Base-by-base conservation (phyloP, 2,797 vertebrate genomes). In the Pagetopsis macropterus region DNA sequence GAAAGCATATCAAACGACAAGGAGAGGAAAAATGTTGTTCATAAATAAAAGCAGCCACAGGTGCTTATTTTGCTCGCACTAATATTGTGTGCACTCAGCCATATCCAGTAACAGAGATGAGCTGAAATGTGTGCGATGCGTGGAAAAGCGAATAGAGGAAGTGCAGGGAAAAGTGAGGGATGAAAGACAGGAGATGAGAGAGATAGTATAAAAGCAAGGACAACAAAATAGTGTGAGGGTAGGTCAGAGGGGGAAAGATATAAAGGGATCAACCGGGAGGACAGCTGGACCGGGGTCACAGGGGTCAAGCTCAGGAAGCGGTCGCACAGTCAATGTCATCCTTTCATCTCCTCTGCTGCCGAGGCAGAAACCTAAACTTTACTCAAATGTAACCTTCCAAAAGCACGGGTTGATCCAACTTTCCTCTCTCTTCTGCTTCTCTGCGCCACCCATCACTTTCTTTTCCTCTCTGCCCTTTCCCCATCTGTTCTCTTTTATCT, bases 401-500 rank as follows among this genome's bases (percentile, higher is more conserved):
- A 91, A 72, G 60, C 84, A 71, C 43, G 33, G 64, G 54, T 70
- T 75, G 76, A 75, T 87, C 79, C 86, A 84, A 81, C 82, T 87
- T 86, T 82, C 54, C 73, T 74, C 74, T 81, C 79, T 75, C 50
- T 64, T 64, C 68, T 69, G 31, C 68, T 46, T 64, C 23, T 23
- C 75, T 9, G 17, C 60, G n/a, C 62, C 69, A 66, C 77, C 70
- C 78, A 72, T 85, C 80, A 78, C 81, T 75, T 82, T 65, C 69
- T 62, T 52, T 55, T 58, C 66, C 82, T 51, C 67, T 51, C 58
- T 88, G 88, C 74, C 84, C 83, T 83, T 68, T 65, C 88, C 33
- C 88, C 89, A 90, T 93, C 91, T 90, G 89, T 79, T 85, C 76
- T 72, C 70, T 68, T 86, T 85, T 68, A 84, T 81, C 78, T 70